Conservation (phyloP, 2,888 invertebrate species). For the Polyommatus icarus region DNA sequence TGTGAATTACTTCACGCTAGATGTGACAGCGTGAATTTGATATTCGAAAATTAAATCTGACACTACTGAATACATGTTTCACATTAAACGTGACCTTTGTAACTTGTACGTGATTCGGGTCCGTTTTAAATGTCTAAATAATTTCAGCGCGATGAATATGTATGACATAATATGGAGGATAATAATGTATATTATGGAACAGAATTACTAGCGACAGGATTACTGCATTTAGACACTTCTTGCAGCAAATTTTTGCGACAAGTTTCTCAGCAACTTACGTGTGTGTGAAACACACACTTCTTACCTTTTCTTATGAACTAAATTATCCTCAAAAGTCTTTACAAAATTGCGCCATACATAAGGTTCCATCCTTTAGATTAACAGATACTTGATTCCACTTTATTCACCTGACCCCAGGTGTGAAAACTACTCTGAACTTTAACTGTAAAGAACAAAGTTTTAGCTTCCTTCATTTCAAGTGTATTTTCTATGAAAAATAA, state of each 20-base stretch:
- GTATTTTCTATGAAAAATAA: constrained; percentile 17
- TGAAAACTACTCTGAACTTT: constrained; percentile 16
- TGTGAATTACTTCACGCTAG: constrained; percentile 36
- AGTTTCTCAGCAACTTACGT: no score
- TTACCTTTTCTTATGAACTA: background rate
- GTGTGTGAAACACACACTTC: background rate
- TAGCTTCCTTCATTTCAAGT: constrained; percentile 16
- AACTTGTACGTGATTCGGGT: background rate
- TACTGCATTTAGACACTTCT: no score
- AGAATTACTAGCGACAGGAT: no score
- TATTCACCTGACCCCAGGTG: constrained; percentile 8
- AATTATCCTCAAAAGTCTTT: background rate
- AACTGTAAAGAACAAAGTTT: constrained; percentile 7
- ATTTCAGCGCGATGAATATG: background rate
- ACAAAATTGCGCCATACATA: constrained; percentile 2
- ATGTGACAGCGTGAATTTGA: constrained; percentile 35
- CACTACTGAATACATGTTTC: constrained; percentile 5
- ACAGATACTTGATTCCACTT: constrained; percentile 8
- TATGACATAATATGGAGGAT: background rate
- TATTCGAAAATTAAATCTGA: constrained; percentile 29
- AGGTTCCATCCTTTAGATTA: constrained; percentile 4
- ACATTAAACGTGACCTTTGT: constrained; percentile 5
- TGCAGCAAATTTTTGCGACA: no score
- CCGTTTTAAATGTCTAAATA: background rate
- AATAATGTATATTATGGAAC: background rate